Evolutionary conservation across 1,140 invertebrate genomes (phyloP).

Genomic region (Platyura marginata): DNA sequence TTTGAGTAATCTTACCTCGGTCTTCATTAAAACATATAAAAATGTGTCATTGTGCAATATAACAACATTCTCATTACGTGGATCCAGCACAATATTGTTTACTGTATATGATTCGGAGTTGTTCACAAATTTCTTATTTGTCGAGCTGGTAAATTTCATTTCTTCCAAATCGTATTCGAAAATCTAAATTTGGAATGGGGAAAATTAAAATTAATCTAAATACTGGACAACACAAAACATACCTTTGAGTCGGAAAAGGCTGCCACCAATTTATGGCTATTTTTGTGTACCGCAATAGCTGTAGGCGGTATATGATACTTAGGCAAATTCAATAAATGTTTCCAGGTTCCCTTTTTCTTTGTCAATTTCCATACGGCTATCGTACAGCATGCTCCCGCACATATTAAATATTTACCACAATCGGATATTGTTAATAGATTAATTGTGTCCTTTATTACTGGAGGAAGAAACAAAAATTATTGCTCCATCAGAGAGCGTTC

Average conservation of each 20-base stretch:
- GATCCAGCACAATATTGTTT: conserved; percentile 35
- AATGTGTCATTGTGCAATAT: conserved; percentile 40
- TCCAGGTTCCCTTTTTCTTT: conserved; percentile 22
- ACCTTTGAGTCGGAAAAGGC: conserved; percentile 56
- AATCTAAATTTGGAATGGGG: conserved; percentile 30
- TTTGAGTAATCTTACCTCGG: not conserved
- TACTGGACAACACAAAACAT: too few species aligned
- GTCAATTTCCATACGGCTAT: conserved; percentile 47
- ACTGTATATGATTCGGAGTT: conserved; percentile 20
- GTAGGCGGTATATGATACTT: conserved; percentile 42
- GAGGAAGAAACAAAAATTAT: not conserved
- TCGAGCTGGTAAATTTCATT: conserved; percentile 34
- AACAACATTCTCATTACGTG: conserved; percentile 34
- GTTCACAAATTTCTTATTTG: conserved; percentile 6
- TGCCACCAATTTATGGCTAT: conserved; percentile 33
- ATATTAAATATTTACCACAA: conserved; percentile 38
- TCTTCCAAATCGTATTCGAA: conserved; percentile 44
- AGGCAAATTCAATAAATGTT: conserved; percentile 35
- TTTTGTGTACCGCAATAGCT: conserved; percentile 39
- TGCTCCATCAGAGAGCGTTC: not conserved
- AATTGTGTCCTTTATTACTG: conserved; percentile 6
- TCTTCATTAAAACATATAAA: conserved; percentile 34
- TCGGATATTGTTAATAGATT: conserved; percentile 11
- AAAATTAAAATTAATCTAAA: too few species aligned
- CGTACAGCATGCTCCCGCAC: conserved; percentile 33